Base-by-base conservation (phyloP, 2,797 vertebrate genomes). In the Notolabrus celidotus region DNA sequence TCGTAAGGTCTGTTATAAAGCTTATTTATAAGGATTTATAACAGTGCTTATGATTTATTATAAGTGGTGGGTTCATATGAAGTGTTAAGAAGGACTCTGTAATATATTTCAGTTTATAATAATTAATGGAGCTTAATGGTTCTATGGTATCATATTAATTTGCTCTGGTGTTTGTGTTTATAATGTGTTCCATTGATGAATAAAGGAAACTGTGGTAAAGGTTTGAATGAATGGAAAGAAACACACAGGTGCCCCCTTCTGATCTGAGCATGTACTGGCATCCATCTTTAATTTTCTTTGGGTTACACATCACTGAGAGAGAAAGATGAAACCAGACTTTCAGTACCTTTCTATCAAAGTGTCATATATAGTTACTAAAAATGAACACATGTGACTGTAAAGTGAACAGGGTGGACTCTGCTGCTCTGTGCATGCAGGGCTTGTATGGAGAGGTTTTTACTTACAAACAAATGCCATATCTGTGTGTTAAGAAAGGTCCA, bases 181-280 rank as follows among this genome's bases (percentile, higher is more conserved):
- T 27, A 27, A 3, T 27, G 27, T 3, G 4, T 22, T 51, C 2
- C 11, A 43, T 9, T 53, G 12, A 27, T 29, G 31, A 29, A 8
- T 15, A 2, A 36, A 36, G 8, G 11, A n/a, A 11, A 7, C 16
- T 42, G 17, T 19, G 6, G 27, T 3, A 3, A 27, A 43, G 9
- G 17, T 11, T 34, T 5, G 8, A 45, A 10, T 43, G 50, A 17
- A 2, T 36, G 8, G 0, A 58, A 22, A 59, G 53, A 75, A 66
- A 49, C 20, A 27, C 54, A 43, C 56, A 49, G 10, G 60, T 74
- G 80, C 71, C 78, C 70, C 54, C 84, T 66, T 34, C 39, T 82
- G 86, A 67, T 56, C 8, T 27, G 6, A 31, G 41, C 6, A 11
- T 22, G 38, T 9, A 56, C 11, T 36, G 29, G 5, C 34, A 14